Base-by-base conservation (phyloP, 2,113 vertebrate genomes). In the Myotis davidii region DNA sequence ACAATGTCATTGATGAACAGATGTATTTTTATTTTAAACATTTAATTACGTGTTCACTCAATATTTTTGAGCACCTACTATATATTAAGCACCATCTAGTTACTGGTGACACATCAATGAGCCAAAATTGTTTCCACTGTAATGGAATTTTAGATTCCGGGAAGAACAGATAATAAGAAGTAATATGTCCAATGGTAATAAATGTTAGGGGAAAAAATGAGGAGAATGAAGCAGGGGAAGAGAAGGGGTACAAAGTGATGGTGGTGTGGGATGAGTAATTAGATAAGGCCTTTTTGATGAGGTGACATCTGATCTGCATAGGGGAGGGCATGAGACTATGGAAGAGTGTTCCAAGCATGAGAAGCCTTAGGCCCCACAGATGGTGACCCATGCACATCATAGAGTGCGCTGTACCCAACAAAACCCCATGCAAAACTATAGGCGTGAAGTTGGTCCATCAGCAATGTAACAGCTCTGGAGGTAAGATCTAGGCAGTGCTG, bases 191-290 rank as follows among this genome's bases (percentile, higher is more conserved):
- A 6, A 14, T 18, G 52, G 32, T 45, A 37, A 7, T n/a, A n/a
- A n/a, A 23, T 27, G 21, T 20, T 67, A 9, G 72, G 1, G 0
- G 25, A 64, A 21, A 29, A 9, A 17, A 72, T 18, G 29, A 32
- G 50, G 61, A 85, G 42, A 50, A 23, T 21, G 45, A 27, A 34
- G 0, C 0, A n/a, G 29, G 9, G 59, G 11, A 3, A 2, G 1
- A 39, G 29, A 61, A 42, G 16, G 17, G 9, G 6, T 50, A 0
- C 39, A 39, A 25, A 29, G 6, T n/a, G 16, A 18, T 8, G 25
- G 34, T 56, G 8, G 6, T 23, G 0, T 3, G 42, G 20, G 9
- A 3, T 3, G 1, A 1, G 18, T 11, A 11, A 18, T 67, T 9
- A 23, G 45, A 50, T 27, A 34, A 70, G 27, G 25, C 9, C 72